Evolutionary conservation across 92 coral and sea anemone genomes (phyloP), one percentile per base, ranked within the genome.

Genomic region (Siderastrea siderea): DNA sequence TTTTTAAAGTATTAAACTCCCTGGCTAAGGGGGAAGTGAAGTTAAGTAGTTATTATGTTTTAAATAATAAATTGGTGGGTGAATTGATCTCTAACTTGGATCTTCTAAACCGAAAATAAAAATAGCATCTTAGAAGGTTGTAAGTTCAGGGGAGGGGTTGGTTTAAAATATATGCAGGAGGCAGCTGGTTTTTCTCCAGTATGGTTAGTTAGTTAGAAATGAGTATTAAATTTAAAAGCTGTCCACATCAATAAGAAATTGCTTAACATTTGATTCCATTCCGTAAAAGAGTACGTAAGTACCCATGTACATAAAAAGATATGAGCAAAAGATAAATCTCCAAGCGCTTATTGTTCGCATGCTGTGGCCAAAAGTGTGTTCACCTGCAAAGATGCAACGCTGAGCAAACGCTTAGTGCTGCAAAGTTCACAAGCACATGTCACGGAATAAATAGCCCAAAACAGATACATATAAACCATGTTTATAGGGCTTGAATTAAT

Each of bases 361-460:
- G 3, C 14, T 7, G 57, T 15, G 55, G 1, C 13, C 15, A 19
- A 58, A 1, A 19, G 38, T 69, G n/a, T 82, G 1, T 69, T 82
- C 86, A 82, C 68, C 86, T 82, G 78, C 6, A 46, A 55, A 70
- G 78, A 5, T 69, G 86, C 6, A 3, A 3, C 5, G 16, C 86
- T 57, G 78, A 82, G 57, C 57, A 82, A 69, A 70, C 45, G 7
- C 38, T 46, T 52, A 6, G 55, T 17, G 13, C 43, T 1, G 49
- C 85, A 67, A 55, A 71, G 67, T 26, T 70, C 19, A 82, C 49
- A 71, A 45, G 26, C n/a, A 44, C 9, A 15, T 68, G 78, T 57
- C 86, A 54, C 16, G 47, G 2, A 13, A 46, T 57, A 44, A 57
- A 45, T n/a, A 19, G n/a, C 55, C 5, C 47, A 44, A n/a, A 15